Conservation (phyloP, 2,797 vertebrate species). For the Cossypha polioptera region DNA sequence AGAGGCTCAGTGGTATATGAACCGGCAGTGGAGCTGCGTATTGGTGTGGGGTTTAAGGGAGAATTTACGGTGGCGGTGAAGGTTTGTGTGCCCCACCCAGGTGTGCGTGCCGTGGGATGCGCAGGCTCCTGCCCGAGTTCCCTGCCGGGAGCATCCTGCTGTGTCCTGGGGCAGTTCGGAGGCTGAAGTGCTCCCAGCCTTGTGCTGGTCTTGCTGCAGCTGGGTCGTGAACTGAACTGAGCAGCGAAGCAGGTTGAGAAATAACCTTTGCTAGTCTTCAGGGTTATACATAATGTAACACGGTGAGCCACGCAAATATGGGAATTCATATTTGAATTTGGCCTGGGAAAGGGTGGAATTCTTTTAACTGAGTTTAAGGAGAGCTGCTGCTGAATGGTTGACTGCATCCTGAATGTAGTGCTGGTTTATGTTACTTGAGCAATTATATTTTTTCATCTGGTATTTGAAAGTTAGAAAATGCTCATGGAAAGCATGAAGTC, state of each 20-base stretch:
- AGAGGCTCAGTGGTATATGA: neutral
- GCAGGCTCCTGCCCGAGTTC: neutral
- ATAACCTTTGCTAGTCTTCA: neutral
- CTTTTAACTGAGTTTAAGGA: neutral
- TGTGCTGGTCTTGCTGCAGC: neutral
- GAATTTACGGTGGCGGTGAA: neutral
- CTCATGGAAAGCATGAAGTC: neutral
- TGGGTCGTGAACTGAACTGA: neutral
- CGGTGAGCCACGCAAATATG: neutral
- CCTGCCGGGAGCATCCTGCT: neutral
- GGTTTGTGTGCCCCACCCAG: neutral
- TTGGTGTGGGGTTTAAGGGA: too few species aligned
- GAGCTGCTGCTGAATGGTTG: neutral
- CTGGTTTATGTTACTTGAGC: neutral
- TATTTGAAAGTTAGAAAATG: neutral
- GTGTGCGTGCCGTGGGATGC: accelerated
- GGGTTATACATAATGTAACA: neutral
- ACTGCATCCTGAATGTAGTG: neutral
- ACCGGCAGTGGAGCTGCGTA: accelerated
- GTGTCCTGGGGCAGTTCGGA: neutral
- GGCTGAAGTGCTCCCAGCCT: neutral
- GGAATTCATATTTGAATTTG: neutral
- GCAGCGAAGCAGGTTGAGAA: neutral
- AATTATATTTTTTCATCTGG: neutral
- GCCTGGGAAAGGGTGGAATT: neutral